Evolutionary conservation across 2,888 invertebrate genomes (phyloP).

Genomic region (Rosalia funebris): DNA sequence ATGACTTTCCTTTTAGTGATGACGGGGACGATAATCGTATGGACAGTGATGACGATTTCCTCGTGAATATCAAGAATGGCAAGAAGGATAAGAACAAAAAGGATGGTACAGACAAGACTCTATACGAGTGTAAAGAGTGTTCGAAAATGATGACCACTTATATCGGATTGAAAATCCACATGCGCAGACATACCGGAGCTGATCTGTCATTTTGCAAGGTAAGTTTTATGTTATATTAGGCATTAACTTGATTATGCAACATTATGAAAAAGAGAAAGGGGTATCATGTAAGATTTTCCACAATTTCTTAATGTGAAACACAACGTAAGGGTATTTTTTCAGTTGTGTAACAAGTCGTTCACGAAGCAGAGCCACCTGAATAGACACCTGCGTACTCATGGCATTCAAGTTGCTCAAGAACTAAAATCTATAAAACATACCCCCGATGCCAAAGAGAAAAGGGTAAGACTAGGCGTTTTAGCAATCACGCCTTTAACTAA

Average conservation of each 20-base stretch:
- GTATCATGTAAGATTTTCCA: too few relatives aligned
- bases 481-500: slow-evolving; percentile 7
- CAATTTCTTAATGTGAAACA: too few relatives aligned
- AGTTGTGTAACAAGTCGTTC: slow-evolving; percentile 60
- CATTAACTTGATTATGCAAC: too few relatives aligned
- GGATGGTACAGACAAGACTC: slow-evolving; percentile 46
- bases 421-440: slow-evolving; percentile 30
- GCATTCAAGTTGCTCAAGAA: slow-evolving; percentile 44
- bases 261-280: too few relatives aligned
- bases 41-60: slow-evolving; percentile 42
- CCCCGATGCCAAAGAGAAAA: slow-evolving; percentile 48
- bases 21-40: slow-evolving; percentile 33
- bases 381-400: slow-evolving; percentile 56
- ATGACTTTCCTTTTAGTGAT: slow-evolving; percentile 48
- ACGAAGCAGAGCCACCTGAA: slow-evolving; percentile 57
- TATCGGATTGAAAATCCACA: slow-evolving; percentile 65
- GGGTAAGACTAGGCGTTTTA: slow-evolving; percentile 38
- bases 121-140: slow-evolving; percentile 56
- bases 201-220: slow-evolving; percentile 55
- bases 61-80: slow-evolving; percentile 29
- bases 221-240: too few relatives aligned
- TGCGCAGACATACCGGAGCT: slow-evolving; percentile 73
- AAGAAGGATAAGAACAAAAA: slow-evolving; percentile 40
- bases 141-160: slow-evolving; percentile 54
- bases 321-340: too few relatives aligned